phyloP scores from a whole-genome alignment of 2,113 vertebrate species.

The Siniperca knerii region DNA sequence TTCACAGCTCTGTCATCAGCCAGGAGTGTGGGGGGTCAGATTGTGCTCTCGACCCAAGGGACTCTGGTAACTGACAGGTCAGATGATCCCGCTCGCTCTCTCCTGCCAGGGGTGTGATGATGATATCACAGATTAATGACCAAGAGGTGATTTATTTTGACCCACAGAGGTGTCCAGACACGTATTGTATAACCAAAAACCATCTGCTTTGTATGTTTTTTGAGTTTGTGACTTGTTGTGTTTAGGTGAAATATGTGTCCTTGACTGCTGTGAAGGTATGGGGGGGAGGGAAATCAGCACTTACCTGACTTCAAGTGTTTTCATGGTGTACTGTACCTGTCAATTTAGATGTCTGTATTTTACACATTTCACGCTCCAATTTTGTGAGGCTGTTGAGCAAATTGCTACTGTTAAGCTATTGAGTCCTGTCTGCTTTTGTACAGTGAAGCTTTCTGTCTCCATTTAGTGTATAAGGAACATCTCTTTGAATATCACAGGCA shows the following conservation, averaged over 20 bases:
- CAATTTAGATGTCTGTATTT: conserved; percentile 84
- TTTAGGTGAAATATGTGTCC: conserved; percentile 80
- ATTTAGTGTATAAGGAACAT: conserved; percentile 83
- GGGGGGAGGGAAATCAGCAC: conserved; percentile 58
- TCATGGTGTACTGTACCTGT: conserved; percentile 82
- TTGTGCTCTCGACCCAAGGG: conserved; percentile 91
- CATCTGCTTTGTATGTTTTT: conserved; percentile 79
- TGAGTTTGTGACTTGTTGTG: conserved; percentile 81
- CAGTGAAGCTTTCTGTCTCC: conserved; percentile 83
- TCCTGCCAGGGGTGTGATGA: conserved; percentile 62
- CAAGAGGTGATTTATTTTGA: conserved; percentile 66
- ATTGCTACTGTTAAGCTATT: conserved; percentile 82
- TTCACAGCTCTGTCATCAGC: conserved; percentile 83
- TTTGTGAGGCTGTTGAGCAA: conserved; percentile 83
- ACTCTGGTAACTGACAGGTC: conserved; percentile 89
- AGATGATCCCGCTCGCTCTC: conserved; percentile 45
- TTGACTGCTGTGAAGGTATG: conserved; percentile 79
- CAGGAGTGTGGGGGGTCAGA: conserved; percentile 86
- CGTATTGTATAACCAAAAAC: conserved; percentile 85
- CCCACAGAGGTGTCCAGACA: conserved; percentile 74
- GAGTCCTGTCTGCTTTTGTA: conserved; percentile 86
- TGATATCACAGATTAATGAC: conserved; percentile 67
- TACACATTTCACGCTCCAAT: conserved; percentile 81
- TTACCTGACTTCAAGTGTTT: conserved; percentile 81
- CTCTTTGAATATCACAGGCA: conserved; percentile 78